Base-by-base conservation (phyloP, 2,797 vertebrate genomes). In the Macroramphosus scolopax region DNA sequence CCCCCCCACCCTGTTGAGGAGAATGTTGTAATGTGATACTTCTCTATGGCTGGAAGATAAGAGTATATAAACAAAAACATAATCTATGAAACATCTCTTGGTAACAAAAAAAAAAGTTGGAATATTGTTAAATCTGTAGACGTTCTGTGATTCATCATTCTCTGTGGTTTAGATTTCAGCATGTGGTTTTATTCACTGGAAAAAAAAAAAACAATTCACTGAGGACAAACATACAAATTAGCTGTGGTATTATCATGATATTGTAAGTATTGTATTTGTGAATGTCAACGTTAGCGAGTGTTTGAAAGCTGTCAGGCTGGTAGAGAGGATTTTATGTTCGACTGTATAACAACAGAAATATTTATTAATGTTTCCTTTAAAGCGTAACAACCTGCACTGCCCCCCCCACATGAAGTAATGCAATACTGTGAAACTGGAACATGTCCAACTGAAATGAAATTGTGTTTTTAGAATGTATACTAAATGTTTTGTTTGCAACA, bases 141-240 rank as follows among this genome's bases (percentile, higher is more conserved):
- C 61, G 43, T 82, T 59, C 40, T 48, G 64, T 85, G 73, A 76
- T 32, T 53, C 50, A 50, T 49, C 39, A 22, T 46, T 67, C 47
- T 73, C 26, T 51, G 63, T 76, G 52, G 51, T 61, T 40, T 68
- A 30, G 32, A 55, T 28, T 59, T 63, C n/a, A 51, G 56, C 34
- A 42, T 15, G 36, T 71, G 50, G 24, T 30, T 51, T 53, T 68
- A 31, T 56, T 62, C 26, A 32, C 49, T 65, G 57, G 80, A 46
- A 63, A 71, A 64, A 57, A 22, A 41, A 51, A 73, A 35, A 18
- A 34, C 37, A 30, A n/a, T n/a, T n/a, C n/a, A n/a, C 17, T 40
- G 46, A 36, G 8, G 22, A 28, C 24, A 29, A 28, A 48, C 31
- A 24, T 58, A 55, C 5, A 17, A 39, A 28, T 17, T 20, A 43